Evolutionary conservation across 2,113 vertebrate genomes (phyloP).

Genomic region (Phaetusa simplex): DNA sequence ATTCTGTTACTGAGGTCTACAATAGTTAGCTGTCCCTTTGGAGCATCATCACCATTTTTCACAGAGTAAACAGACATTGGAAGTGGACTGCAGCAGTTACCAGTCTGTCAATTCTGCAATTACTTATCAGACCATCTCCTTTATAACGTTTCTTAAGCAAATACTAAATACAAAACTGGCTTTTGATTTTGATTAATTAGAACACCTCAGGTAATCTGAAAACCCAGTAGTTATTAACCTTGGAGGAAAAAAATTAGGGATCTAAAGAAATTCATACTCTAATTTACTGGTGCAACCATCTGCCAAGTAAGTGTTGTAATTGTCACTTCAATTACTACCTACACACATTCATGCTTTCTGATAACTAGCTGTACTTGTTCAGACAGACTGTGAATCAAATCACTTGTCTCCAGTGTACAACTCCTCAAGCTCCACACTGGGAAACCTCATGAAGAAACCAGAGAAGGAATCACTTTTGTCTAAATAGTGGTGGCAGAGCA

Average conservation of each 20-base stretch:
- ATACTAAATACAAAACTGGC: neutral
- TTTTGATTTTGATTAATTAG: neutral
- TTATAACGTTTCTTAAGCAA: neutral
- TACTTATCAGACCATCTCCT: neutral
- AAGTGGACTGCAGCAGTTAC: neutral
- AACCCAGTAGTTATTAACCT: neutral
- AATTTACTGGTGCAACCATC: neutral
- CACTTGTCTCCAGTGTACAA: neutral
- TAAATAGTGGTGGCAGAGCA: neutral
- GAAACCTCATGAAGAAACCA: neutral
- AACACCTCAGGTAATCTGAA: neutral
- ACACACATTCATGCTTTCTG: neutral
- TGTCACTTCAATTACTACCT: neutral
- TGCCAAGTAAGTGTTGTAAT: neutral
- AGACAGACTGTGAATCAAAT: neutral
- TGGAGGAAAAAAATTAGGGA: neutral
- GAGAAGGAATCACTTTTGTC: neutral
- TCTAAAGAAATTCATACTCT: neutral
- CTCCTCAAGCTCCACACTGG: neutral
- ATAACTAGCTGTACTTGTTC: neutral
- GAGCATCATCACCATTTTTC: neutral
- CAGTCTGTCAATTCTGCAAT: neutral
- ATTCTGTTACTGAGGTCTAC: neutral
- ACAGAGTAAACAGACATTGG: neutral
- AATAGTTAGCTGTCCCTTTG: neutral